Evolutionary conservation across 2,888 invertebrate genomes (phyloP).

Genomic region (Nudaria mundana): DNA sequence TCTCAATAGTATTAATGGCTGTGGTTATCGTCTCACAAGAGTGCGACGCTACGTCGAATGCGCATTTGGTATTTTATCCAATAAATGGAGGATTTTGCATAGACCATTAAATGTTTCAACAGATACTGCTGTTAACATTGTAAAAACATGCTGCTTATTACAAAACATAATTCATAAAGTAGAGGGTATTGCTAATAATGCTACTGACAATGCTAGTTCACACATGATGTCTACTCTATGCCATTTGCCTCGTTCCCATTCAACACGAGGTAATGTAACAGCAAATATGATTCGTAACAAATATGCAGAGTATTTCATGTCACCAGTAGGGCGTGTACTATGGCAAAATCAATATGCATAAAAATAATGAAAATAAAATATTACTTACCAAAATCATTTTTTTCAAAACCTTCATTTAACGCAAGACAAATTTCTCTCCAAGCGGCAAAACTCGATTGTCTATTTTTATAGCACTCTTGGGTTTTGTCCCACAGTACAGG

Average conservation of each 20-base stretch:
- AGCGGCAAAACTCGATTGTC: too few species aligned
- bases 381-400: too few species aligned
- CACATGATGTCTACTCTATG: too few species aligned
- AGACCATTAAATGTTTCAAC: conserved; percentile 8
- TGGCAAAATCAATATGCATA: too few species aligned
- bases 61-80: conserved; percentile 11
- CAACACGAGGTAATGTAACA: too few species aligned
- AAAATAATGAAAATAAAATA: too few species aligned
- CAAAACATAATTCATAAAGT: background rate
- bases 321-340: too few species aligned
- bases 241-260: too few species aligned
- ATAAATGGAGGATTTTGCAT: conserved; percentile 8
- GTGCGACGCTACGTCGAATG: conserved; percentile 4
- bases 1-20: conserved; percentile 8
- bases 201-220: background rate
- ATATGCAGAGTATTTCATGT: background rate
- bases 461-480: background rate
- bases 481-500: background rate
- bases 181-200: background rate
- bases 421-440: too few species aligned
- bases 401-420: too few species aligned
- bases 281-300: background rate
- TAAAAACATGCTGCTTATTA: background rate
- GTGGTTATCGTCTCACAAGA: conserved; percentile 9
- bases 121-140: background rate